Evolutionary conservation across 2,888 invertebrate species (phyloP).

Genomic region (Matsumyia berberina): DNA sequence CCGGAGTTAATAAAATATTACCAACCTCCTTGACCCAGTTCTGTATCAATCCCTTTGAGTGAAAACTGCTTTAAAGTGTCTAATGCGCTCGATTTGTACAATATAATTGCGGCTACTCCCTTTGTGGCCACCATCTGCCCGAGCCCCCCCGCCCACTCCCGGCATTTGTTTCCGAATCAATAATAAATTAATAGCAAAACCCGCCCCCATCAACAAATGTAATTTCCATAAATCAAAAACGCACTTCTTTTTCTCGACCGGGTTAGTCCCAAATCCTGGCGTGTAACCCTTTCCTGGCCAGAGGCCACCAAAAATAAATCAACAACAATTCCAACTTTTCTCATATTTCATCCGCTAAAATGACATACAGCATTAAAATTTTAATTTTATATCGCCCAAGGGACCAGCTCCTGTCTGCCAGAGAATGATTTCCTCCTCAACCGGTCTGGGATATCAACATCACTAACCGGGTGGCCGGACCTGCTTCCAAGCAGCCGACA

Average conservation of each 20-base stretch:
- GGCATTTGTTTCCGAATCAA: conserved; percentile 36
- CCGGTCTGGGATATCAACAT: conserved; percentile 25
- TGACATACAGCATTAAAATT: conserved; percentile 75
- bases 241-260: conserved; percentile 44
- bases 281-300: conserved; percentile 61
- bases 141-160: neutral
- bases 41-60: neutral
- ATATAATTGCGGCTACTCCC: neutral
- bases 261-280: neutral
- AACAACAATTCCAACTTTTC: conserved; percentile 73
- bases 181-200: conserved; percentile 50
- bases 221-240: conserved; percentile 72
- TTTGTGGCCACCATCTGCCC: neutral
- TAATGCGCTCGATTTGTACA: conserved; percentile 6
- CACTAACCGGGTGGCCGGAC: conserved; percentile 5
- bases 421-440: conserved; percentile 63
- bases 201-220: conserved; percentile 58
- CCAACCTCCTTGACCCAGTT: neutral
- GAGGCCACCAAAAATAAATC: conserved; percentile 70
- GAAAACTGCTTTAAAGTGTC: neutral
- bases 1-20: conserved; percentile 3
- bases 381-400: conserved; percentile 74
- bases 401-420: conserved; percentile 67
- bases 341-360: conserved; percentile 73
- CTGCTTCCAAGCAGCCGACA: conserved; percentile 3